A percentile compares a stretch with the other conserved stretches of the same genome.
Evolutionary conservation across 2,888 invertebrate species (phyloP).

Genomic region (Noctua janthe): DNA sequence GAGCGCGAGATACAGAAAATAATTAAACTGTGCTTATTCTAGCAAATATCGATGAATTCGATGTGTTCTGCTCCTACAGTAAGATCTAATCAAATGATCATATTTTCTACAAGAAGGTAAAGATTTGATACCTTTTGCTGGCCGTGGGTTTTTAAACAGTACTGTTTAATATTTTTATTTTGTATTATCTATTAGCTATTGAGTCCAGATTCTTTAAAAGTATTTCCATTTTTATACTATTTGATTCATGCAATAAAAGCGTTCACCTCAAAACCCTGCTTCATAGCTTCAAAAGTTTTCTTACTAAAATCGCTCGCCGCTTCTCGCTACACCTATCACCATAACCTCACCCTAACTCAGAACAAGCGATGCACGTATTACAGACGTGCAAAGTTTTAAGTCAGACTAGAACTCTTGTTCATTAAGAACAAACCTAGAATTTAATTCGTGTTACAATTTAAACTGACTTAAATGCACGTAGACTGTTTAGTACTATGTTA

Average conservation of each 20-base stretch:
- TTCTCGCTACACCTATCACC: slow-evolving; percentile 26
- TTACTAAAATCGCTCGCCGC: slow-evolving; percentile 21
- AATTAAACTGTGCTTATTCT: not conserved
- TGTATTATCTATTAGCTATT: not conserved
- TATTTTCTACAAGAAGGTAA: not conserved
- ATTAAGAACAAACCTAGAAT: slow-evolving; percentile 71
- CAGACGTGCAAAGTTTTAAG: slow-evolving; percentile 73
- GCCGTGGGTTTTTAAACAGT: not conserved
- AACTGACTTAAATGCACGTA: slow-evolving; percentile 50
- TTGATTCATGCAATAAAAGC: not conserved
- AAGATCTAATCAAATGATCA: not conserved
- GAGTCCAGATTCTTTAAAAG: not conserved
- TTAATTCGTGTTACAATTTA: slow-evolving; percentile 61
- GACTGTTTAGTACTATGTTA: slow-evolving; percentile 21
- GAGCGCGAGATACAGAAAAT: not conserved
- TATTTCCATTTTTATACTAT: not conserved
- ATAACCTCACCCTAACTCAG: slow-evolving; percentile 42
- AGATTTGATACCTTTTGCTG: not conserved
- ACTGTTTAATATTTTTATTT: not conserved
- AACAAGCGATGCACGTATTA: slow-evolving; percentile 72
- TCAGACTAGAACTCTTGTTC: slow-evolving; percentile 72
- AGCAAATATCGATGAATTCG: not conserved
- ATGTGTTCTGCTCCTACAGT: not conserved
- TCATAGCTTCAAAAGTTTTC: not conserved
- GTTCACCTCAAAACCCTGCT: not conserved